Percentiles rank a stretch among this genome's conserved stretches.
Evolutionary conservation across 2,888 invertebrate species (phyloP).

Genomic region (Dexiosoma caninum): DNA sequence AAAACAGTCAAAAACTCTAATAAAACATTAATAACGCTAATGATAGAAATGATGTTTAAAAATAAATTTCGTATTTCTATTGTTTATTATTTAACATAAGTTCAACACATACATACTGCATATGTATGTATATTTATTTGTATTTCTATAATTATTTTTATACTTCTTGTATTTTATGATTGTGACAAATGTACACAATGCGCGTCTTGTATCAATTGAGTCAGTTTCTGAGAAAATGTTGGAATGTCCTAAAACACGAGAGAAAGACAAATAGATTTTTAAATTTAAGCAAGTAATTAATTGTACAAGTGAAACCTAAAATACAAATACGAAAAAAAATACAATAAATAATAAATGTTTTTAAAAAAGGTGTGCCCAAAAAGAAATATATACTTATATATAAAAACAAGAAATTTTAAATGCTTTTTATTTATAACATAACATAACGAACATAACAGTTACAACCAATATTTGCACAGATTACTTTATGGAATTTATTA

Average conservation of each 20-base stretch:
- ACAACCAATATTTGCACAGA: no score
- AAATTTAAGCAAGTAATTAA: background rate
- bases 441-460: no score
- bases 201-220: conserved; percentile 77
- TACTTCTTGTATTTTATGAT: conserved; percentile 29
- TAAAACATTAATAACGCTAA: background rate
- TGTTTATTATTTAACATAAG: conserved; percentile 27
- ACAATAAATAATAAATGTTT: conserved; percentile 55
- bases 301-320: conserved; percentile 46
- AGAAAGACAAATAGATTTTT: conserved; percentile 13
- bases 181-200: conserved; percentile 75
- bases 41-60: conserved; percentile 8
- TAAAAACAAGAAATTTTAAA: background rate
- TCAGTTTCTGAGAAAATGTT: conserved; percentile 77
- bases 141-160: conserved; percentile 1
- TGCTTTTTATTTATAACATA: background rate
- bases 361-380: conserved; percentile 54
- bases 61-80: conserved; percentile 22
- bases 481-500: no score
- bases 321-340: conserved; percentile 29
- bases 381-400: background rate
- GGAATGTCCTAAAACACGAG: conserved; percentile 75
- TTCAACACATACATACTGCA: conserved; percentile 31
- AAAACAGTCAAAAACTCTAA: conserved; percentile 8
- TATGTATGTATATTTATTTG: no score